Conservation (phyloP, 2,113 vertebrate species). For the Galemys pyrenaicus region DNA sequence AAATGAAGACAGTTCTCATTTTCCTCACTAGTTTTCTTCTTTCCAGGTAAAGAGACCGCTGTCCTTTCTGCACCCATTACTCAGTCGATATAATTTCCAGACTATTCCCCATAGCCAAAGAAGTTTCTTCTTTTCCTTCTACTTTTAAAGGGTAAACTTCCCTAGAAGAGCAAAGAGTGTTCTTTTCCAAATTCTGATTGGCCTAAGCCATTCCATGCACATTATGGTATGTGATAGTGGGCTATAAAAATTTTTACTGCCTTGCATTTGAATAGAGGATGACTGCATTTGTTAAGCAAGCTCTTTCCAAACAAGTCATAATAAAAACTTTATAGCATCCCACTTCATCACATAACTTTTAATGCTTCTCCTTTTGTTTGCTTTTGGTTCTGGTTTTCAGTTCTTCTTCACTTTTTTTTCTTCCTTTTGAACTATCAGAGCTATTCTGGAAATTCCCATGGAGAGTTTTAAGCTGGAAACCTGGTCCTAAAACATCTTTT, state of each 20-base stretch:
- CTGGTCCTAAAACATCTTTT: slow-evolving; percentile 66
- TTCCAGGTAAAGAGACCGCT: not conserved
- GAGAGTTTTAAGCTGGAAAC: slow-evolving; percentile 72
- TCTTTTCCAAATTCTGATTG: slow-evolving; percentile 64
- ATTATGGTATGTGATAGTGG: slow-evolving; percentile 65
- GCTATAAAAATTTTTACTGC: slow-evolving; percentile 71
- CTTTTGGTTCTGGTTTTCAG: slow-evolving; percentile 69
- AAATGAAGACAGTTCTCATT: slow-evolving; percentile 7
- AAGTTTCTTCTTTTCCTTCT: not conserved
- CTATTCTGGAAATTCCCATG: slow-evolving; percentile 70
- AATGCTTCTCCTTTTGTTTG: slow-evolving; percentile 75
- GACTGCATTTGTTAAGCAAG: slow-evolving; percentile 76
- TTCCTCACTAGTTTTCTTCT: not conserved
- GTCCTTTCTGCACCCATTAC: not conserved
- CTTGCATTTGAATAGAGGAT: slow-evolving; percentile 72
- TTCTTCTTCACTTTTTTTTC: slow-evolving; percentile 27
- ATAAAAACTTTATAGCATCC: slow-evolving; percentile 79
- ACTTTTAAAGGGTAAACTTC: slow-evolving; percentile 31
- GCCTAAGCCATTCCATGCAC: slow-evolving; percentile 38
- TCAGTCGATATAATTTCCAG: slow-evolving; percentile 20
- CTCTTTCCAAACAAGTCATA: slow-evolving; percentile 77
- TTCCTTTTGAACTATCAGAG: slow-evolving; percentile 53
- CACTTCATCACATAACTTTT: slow-evolving; percentile 79
- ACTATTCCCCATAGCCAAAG: not conserved
- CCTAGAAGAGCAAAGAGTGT: slow-evolving; percentile 66